Percentiles rank a stretch among this genome's conserved stretches.
phyloP scores from a whole-genome alignment of 30 jellyfish, hydroid and myxozoan species.

The Mastigias papua region DNA sequence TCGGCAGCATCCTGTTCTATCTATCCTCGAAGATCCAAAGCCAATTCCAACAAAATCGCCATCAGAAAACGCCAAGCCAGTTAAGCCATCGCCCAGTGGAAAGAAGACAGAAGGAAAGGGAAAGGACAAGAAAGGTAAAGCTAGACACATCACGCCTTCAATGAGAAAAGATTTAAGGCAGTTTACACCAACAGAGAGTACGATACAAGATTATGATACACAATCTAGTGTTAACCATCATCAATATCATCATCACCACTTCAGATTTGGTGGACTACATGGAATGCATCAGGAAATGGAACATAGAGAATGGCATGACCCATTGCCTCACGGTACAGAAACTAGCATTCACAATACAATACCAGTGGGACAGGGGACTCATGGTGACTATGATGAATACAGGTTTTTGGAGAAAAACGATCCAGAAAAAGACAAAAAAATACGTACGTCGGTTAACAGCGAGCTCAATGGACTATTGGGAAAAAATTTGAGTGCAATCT shows the following conservation, averaged over 20 bases:
- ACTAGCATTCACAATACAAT: conserved; percentile 54
- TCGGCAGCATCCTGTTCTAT: conserved; percentile 34
- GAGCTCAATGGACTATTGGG: background rate
- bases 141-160: conserved; percentile 76
- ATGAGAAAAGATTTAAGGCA: background rate
- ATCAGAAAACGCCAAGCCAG: conserved; percentile 27
- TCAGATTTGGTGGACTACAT: conserved; percentile 3
- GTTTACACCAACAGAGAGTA: conserved; percentile 27
- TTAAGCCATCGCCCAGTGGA: conserved; percentile 29
- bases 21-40: conserved; percentile 66
- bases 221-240: conserved; percentile 28
- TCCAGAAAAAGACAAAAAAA: background rate
- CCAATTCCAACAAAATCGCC: conserved; percentile 43
- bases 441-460: background rate
- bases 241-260: conserved; percentile 20
- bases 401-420: background rate
- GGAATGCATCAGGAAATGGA: conserved; percentile 16
- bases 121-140: conserved; percentile 39
- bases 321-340: conserved; percentile 28
- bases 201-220: conserved; percentile 16
- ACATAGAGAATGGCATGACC: conserved; percentile 6
- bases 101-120: conserved; percentile 50
- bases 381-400: conserved; percentile 24
- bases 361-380: conserved; percentile 49
- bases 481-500: conserved; percentile 57